Evolutionary conservation across 2,888 invertebrate genomes (phyloP).

Genomic region (Teleiodes luculella): DNA sequence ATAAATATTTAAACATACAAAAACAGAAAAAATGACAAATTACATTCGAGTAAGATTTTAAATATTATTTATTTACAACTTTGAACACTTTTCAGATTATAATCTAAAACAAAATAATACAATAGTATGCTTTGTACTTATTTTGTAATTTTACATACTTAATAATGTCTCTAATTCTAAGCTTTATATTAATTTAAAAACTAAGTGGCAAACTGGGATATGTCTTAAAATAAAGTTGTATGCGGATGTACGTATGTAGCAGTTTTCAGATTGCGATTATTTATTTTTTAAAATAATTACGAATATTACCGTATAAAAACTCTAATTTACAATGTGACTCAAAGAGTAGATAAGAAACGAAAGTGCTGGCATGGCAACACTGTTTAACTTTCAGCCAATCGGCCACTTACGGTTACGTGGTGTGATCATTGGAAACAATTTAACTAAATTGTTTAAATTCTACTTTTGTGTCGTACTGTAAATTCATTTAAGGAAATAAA

Average conservation of each 20-base stretch:
- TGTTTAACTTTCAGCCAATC: too few species aligned
- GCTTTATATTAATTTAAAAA: constrained; percentile 24
- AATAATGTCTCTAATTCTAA: constrained; percentile 18
- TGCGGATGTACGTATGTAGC: constrained; percentile 27
- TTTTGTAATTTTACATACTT: constrained; percentile 32
- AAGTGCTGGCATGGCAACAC: too few species aligned
- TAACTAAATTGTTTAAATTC: too few species aligned
- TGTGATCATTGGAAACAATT: too few species aligned
- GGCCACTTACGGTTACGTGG: too few species aligned
- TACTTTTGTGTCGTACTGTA: too few species aligned
- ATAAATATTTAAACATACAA: constrained; percentile 26
- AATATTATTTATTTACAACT: constrained; percentile 44
- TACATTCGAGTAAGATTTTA: constrained; percentile 20
- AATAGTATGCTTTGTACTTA: constrained; percentile 49
- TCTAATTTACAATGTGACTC: too few species aligned
- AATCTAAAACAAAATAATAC: constrained; percentile 44
- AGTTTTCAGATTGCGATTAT: too few species aligned
- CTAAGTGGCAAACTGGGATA: constrained; percentile 71
- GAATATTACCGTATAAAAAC: too few species aligned
- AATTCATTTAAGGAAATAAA: too few species aligned
- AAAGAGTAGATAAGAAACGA: too few species aligned
- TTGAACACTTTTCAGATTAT: constrained; percentile 44
- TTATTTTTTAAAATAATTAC: too few species aligned
- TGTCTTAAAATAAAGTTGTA: constrained; percentile 51
- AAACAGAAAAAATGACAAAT: constrained; percentile 12